Conservation (phyloP, 2,113 vertebrate genomes). For the Columba janthina region DNA sequence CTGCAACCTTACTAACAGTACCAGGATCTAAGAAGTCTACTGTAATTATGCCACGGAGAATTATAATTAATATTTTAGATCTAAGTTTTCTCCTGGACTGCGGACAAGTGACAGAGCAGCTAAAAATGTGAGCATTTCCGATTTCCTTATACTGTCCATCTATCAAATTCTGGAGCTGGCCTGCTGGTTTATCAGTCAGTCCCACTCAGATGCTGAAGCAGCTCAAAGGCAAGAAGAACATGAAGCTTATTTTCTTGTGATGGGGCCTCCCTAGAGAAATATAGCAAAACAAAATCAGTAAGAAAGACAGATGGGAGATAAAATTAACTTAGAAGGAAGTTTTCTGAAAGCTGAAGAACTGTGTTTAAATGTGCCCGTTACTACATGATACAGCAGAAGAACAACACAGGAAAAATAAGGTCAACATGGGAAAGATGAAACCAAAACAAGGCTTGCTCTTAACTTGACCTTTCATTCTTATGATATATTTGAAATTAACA, state of each 20-base stretch:
- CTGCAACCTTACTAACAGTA: conserved; percentile 24
- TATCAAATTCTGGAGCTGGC: not conserved
- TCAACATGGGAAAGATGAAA: not conserved
- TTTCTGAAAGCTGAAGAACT: not conserved
- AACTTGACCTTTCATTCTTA: not conserved
- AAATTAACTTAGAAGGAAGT: not conserved
- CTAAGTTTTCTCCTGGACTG: not conserved
- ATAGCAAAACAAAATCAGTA: not conserved
- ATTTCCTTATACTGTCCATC: not conserved
- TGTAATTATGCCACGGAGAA: not conserved
- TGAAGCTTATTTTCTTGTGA: not conserved
- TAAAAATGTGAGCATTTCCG: not conserved
- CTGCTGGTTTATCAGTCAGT: not conserved
- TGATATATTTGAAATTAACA: not conserved
- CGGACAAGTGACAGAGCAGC: not conserved
- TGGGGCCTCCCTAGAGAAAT: not conserved
- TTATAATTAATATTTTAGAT: not conserved
- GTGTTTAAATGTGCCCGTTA: not conserved
- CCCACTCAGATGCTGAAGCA: not conserved
- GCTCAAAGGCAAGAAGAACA: not conserved
- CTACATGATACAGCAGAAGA: not conserved
- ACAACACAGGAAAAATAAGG: not conserved
- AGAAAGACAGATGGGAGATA: not conserved
- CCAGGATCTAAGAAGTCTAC: conserved; percentile 2
- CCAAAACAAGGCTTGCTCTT: not conserved